Conservation (phyloP, 2,888 invertebrate species). For the Scelioninae gen. 2 region DNA sequence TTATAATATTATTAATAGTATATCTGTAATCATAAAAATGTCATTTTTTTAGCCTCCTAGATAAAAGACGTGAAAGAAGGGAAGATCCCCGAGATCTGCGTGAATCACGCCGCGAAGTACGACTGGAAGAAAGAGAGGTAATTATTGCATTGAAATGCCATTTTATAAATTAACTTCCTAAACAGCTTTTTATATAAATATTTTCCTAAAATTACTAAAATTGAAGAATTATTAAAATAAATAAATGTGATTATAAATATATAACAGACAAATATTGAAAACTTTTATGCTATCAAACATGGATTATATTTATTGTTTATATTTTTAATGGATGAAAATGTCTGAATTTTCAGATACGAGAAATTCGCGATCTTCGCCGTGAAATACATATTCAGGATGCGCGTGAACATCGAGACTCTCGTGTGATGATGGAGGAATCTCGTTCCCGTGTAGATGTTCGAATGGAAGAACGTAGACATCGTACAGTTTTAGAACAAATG, state of each 20-base stretch:
- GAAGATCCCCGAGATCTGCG: slow-evolving; percentile 71
- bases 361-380: slow-evolving; percentile 66
- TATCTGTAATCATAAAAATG: slow-evolving; percentile 18
- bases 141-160: too few relatives aligned
- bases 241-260: too few relatives aligned
- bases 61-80: slow-evolving; percentile 72
- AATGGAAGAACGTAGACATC: slow-evolving; percentile 68
- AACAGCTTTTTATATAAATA: too few relatives aligned
- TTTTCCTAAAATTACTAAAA: too few relatives aligned
- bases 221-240: too few relatives aligned
- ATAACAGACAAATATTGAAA: too few relatives aligned
- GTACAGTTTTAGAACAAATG: slow-evolving; percentile 67
- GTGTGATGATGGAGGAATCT: slow-evolving; percentile 64
- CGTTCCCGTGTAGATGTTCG: slow-evolving; percentile 69
- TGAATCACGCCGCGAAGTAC: slow-evolving; percentile 69
- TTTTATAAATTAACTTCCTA: too few relatives aligned
- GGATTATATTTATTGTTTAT: too few relatives aligned
- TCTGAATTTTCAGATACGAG: slow-evolving; percentile 59
- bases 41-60: slow-evolving; percentile 66
- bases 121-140: slow-evolving; percentile 68
- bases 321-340: too few relatives aligned
- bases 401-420: slow-evolving; percentile 71
- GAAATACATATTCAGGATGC: slow-evolving; percentile 70
- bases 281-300: too few relatives aligned
- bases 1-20: slow-evolving; percentile 41